Percentiles rank a stretch among this genome's conserved stretches.
Evolutionary conservation across 1,140 invertebrate species (phyloP).

Genomic region (Schlechtendalia chinensis): DNA sequence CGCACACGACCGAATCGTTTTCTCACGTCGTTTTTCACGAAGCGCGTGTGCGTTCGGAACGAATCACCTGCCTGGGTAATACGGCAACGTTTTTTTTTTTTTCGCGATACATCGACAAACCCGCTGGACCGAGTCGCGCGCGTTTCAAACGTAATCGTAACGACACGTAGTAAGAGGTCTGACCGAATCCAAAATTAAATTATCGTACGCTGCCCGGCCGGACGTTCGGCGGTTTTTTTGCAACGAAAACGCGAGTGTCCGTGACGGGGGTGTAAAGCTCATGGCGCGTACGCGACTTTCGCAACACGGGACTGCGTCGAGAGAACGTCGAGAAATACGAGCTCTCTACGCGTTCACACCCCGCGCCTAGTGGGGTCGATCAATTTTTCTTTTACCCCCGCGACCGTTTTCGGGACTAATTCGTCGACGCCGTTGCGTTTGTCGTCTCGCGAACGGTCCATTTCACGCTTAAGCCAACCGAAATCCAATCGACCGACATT

Average conservation of each 20-base stretch:
- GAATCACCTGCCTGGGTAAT: constrained; percentile 39
- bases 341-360: too few relatives aligned
- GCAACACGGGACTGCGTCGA: not conserved
- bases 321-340: too few relatives aligned
- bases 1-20: not conserved
- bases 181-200: constrained; percentile 34
- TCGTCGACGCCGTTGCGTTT: constrained; percentile 33
- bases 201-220: constrained; percentile 23
- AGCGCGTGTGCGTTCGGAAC: not conserved
- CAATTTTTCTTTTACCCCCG: not conserved
- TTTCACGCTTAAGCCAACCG: constrained; percentile 3
- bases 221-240: too few relatives aligned
- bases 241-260: not conserved
- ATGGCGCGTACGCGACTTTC: not conserved
- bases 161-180: constrained; percentile 16
- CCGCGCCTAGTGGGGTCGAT: not conserved
- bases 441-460: not conserved
- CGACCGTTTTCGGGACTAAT: not conserved
- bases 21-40: not conserved
- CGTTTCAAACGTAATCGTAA: constrained; percentile 1
- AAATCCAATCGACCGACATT: constrained; percentile 18
- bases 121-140: not conserved
- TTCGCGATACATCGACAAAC: constrained; percentile 16
- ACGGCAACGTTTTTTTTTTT: constrained; percentile 24
- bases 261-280: not conserved